phyloP scores from a whole-genome alignment of 2,888 invertebrate genomes.

The Drosophila quasianomalipes region DNA sequence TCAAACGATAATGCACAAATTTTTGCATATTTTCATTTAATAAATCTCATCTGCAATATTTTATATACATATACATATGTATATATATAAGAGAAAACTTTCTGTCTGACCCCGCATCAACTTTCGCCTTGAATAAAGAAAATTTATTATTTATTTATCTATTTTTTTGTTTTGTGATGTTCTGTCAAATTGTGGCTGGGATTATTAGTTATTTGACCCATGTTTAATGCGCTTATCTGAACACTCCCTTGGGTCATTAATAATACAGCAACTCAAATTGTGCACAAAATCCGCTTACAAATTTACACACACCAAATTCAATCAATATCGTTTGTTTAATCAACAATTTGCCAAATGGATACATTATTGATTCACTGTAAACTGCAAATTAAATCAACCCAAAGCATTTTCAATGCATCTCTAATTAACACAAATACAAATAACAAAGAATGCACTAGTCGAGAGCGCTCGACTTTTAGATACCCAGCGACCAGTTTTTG shows the following conservation, averaged over 20 bases:
- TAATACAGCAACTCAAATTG: slow-evolving; percentile 7
- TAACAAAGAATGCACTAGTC: background rate
- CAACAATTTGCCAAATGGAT: slow-evolving; percentile 8
- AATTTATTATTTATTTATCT: slow-evolving; percentile 6
- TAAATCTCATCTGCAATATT: background rate
- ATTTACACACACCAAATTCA: slow-evolving; percentile 6
- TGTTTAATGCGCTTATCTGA: slow-evolving; percentile 45
- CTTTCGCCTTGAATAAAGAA: slow-evolving; percentile 19
- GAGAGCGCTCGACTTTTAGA: background rate
- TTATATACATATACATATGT: background rate
- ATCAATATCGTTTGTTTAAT: slow-evolving; percentile 18
- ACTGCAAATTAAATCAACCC: background rate
- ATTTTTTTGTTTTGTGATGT: background rate
- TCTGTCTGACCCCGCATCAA: slow-evolving; percentile 18
- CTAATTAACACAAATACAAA: slow-evolving; percentile 6
- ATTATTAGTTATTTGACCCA: slow-evolving; percentile 34
- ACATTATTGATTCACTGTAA: slow-evolving; percentile 2
- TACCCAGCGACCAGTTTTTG: background rate
- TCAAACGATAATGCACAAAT: slow-evolving; percentile 3
- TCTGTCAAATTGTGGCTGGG: background rate
- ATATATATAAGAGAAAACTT: background rate
- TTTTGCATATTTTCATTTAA: slow-evolving; percentile 10
- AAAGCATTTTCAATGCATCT: slow-evolving; percentile 5
- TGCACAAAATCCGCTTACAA: slow-evolving; percentile 31
- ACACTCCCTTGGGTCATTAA: slow-evolving; percentile 18